Evolutionary conservation across 2,888 invertebrate species (phyloP), one percentile per base, ranked within the genome.

Genomic region (Perizoma affinitatum): DNA sequence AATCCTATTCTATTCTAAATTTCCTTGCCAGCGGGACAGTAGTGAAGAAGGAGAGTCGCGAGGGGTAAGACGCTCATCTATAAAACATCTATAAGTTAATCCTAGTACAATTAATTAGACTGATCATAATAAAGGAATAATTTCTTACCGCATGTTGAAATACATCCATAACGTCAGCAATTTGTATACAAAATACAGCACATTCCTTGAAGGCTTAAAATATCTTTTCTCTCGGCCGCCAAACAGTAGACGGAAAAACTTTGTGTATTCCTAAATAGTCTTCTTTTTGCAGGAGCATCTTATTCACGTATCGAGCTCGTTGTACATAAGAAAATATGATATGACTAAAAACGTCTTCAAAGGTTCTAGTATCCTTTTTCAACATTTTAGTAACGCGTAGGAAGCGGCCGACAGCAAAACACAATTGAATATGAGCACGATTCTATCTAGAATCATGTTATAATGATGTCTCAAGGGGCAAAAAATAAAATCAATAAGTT

Each of bases 41-140:
- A 5, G 77, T 70, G 58, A 78, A 83, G 41, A 71, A 72, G 34
- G 87, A 80, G n/a, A 55, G 87, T 78, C 88, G 87, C 76, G 58
- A 54, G 66, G 62, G 60, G 6, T 49, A 53, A 44, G 44, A 0
- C 5, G 7, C 6, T 10, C 1, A 9, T 44, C 34, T 9, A 8
- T 4, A 46, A 7, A 5, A 4, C 35, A 7, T n/a, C n/a, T n/a
- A n/a, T n/a, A n/a, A n/a, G n/a, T n/a, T n/a, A n/a, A n/a, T n/a
- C n/a, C n/a, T n/a, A n/a, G n/a, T n/a, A 36, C 36, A 36, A 36
- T 6, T 5, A 5, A 36, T 5, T 6, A 36, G 6, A 36, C 5
- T 36, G 36, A 6, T 36, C 36, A 36, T 36, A 36, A 36, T 36
- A 36, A 6, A 41, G n/a, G 36, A 41, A n/a, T 1, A n/a, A 40